phyloP scores from a whole-genome alignment of 1,140 invertebrate species.

The Thalassaphorura encarpata region DNA sequence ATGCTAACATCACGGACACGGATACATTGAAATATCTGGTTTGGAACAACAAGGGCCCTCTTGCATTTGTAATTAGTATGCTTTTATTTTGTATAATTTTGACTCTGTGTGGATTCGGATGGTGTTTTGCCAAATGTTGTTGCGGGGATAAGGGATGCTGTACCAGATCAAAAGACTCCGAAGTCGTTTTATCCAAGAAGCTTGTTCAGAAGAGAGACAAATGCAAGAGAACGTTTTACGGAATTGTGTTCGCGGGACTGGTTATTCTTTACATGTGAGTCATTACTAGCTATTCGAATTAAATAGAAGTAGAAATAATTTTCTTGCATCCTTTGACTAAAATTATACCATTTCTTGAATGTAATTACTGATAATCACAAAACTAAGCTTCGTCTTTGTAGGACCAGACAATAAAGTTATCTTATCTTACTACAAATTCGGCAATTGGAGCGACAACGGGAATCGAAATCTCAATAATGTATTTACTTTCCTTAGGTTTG shows the following conservation, averaged over 20 bases:
- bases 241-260: constrained; percentile 23
- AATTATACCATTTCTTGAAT: too few species aligned
- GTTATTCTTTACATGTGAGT: constrained; percentile 28
- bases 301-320: neutral
- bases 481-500: constrained; percentile 18
- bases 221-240: constrained; percentile 19
- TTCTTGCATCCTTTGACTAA: neutral
- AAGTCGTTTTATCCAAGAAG: constrained; percentile 18
- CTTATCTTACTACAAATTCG: too few species aligned
- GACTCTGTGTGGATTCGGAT: constrained; percentile 19
- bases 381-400: too few species aligned
- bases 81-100: constrained; percentile 13
- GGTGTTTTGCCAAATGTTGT: constrained; percentile 23
- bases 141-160: constrained; percentile 21
- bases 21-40: constrained; percentile 12
- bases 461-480: too few species aligned
- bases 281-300: neutral
- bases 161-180: constrained; percentile 4
- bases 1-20: constrained; percentile 9
- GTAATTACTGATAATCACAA: too few species aligned
- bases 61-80: constrained; percentile 5
- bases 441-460: too few species aligned
- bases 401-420: too few species aligned
- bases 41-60: constrained; percentile 19
- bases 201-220: constrained; percentile 21